A percentile compares a stretch with the other conserved stretches of the same genome.
These are phyloP conservation scores for Crotophaga sulcirostris DNA, from an alignment of 2,113 vertebrate species.

Conservation along the genomic window DNA sequence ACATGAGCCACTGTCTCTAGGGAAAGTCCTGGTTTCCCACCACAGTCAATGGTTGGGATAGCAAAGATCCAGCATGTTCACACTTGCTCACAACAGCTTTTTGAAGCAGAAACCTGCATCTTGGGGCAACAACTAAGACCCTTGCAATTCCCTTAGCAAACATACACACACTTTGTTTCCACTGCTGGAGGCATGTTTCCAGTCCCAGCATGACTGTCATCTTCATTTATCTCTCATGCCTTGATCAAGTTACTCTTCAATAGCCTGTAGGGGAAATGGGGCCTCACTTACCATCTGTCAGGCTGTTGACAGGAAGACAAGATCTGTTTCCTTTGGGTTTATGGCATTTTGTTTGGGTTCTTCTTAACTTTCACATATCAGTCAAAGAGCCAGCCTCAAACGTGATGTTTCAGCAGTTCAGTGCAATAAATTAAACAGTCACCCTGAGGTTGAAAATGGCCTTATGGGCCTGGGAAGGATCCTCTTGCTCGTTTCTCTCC, in stretches of 20 bases:
- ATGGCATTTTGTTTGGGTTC: neutral
- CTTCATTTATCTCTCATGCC: slow-evolving; percentile 14
- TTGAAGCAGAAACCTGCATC: slow-evolving; percentile 17
- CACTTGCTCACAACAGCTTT: neutral
- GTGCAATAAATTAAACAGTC: neutral
- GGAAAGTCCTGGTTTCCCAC: neutral
- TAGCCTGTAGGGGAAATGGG: slow-evolving; percentile 3
- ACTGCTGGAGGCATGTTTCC: slow-evolving; percentile 24
- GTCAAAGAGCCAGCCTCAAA: neutral
- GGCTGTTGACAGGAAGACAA: slow-evolving; percentile 51
- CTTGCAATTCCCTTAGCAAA: neutral
- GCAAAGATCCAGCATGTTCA: neutral
- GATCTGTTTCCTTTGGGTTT: slow-evolving; percentile 22
- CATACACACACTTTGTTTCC: neutral
- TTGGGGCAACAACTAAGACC: neutral
- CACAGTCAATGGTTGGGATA: neutral
- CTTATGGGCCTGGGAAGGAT: neutral
- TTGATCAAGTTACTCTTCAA: slow-evolving; percentile 13
- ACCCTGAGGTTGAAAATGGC: neutral
- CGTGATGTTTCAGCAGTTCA: neutral
- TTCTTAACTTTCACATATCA: slow-evolving; percentile 10
- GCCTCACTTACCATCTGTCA: slow-evolving; percentile 16
- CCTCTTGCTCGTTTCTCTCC: neutral
- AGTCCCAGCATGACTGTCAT: slow-evolving; percentile 51
- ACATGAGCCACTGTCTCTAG: neutral